phyloP scores from a whole-genome alignment of 2,113 vertebrate species.

The Tragelaphus strepsiceros region DNA sequence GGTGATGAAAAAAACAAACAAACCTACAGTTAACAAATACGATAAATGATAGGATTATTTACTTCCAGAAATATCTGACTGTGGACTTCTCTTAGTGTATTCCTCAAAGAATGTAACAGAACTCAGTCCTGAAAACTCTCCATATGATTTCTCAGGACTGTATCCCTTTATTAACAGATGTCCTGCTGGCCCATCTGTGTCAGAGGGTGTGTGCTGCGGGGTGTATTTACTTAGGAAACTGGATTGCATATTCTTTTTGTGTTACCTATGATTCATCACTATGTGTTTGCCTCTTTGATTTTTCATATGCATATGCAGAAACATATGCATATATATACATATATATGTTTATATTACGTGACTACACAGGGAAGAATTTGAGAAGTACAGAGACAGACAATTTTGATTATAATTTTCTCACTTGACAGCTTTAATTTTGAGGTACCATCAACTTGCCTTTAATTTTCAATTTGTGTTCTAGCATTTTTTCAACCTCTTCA shows the following conservation, averaged over 20 bases:
- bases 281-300: neutral
- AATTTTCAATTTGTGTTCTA: conserved; percentile 28
- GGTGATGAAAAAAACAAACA: neutral
- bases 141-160: neutral
- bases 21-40: neutral
- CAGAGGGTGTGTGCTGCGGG: neutral
- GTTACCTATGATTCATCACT: neutral
- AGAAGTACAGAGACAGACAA: neutral
- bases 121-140: neutral
- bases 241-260: neutral
- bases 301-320: neutral
- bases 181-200: fast-evolving
- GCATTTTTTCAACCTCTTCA: neutral
- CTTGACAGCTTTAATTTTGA: conserved; percentile 18
- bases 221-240: neutral
- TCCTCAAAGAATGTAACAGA: neutral
- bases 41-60: neutral
- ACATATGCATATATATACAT: neutral
- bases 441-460: neutral
- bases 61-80: neutral
- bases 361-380: neutral
- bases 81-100: neutral
- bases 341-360: neutral
- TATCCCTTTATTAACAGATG: fast-evolving
- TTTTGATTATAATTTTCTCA: conserved; percentile 21